Evolutionary conservation across 2,888 invertebrate genomes (phyloP).

Genomic region (Oscheius sp.): DNA sequence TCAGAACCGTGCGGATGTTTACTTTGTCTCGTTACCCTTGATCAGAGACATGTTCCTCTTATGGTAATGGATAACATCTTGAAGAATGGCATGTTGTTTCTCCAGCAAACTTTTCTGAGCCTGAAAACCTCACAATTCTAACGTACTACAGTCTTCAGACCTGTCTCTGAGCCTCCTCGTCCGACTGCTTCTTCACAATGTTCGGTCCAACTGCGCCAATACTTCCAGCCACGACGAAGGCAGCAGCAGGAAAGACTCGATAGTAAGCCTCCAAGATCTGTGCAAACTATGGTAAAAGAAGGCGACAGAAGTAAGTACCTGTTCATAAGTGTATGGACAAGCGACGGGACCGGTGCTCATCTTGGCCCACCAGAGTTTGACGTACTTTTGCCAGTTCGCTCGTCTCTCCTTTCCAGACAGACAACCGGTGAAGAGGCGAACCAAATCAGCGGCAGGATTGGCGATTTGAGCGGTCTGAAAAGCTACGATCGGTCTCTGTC

Average conservation of each 20-base stretch:
- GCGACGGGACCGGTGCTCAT: not conserved
- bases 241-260: conserved; percentile 20
- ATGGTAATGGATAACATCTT: conserved; percentile 31
- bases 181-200: conserved; percentile 25
- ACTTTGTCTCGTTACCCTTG: no score
- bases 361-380: not conserved
- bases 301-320: not conserved
- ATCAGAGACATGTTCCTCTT: conserved; percentile 25
- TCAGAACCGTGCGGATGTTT: not conserved
- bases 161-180: conserved; percentile 7
- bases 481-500: no score
- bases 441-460: conserved; percentile 24
- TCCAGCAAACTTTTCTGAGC: conserved; percentile 29
- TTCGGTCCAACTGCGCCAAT: conserved; percentile 32
- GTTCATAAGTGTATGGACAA: conserved; percentile 25
- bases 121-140: conserved; percentile 15
- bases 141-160: not conserved
- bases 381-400: not conserved
- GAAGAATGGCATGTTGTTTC: conserved; percentile 30
- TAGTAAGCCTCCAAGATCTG: conserved; percentile 28
- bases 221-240: conserved; percentile 31
- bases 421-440: conserved; percentile 31
- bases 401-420: conserved; percentile 12
- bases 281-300: not conserved
- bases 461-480: conserved; percentile 31